Evolutionary conservation across 1,140 invertebrate genomes (phyloP).

Genomic region (Chrysopa pallens): DNA sequence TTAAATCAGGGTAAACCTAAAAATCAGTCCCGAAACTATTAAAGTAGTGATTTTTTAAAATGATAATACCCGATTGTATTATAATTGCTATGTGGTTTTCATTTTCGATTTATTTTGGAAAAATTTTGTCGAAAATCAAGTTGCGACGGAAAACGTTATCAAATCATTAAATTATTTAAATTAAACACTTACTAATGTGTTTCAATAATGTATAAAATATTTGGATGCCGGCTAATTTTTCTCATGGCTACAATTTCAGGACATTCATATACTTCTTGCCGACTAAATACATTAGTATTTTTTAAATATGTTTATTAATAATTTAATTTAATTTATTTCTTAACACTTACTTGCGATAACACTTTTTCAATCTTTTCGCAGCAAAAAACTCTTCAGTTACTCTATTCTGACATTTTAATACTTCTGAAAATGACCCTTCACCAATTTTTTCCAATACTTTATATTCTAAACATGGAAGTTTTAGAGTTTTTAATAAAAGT

Average conservation of each 20-base stretch:
- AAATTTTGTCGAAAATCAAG: too few species aligned
- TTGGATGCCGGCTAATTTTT: conserved; percentile 34
- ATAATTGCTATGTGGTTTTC: too few species aligned
- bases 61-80: too few species aligned
- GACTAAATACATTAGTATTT: conserved; percentile 18
- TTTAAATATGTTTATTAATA: too few species aligned
- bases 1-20: too few species aligned
- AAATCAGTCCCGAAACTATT: too few species aligned
- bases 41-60: too few species aligned
- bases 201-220: conserved; percentile 40
- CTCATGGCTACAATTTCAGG: conserved; percentile 40
- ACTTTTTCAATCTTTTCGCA: conserved; percentile 44
- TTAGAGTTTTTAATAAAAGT: too few species aligned
- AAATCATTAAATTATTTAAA: too few species aligned
- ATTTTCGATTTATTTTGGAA: too few species aligned
- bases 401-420: conserved; percentile 41
- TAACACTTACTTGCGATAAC: conserved; percentile 30
- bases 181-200: conserved; percentile 36
- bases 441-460: conserved; percentile 40
- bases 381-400: conserved; percentile 33
- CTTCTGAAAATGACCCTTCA: conserved; percentile 49
- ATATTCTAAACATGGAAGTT: conserved; percentile 25
- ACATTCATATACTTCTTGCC: conserved; percentile 33
- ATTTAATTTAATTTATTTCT: too few species aligned
- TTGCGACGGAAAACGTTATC: too few species aligned